Percentiles rank a stretch among this genome's conserved stretches.
phyloP scores from a whole-genome alignment of 1,140 invertebrate species.

The Drosophila orosa region DNA sequence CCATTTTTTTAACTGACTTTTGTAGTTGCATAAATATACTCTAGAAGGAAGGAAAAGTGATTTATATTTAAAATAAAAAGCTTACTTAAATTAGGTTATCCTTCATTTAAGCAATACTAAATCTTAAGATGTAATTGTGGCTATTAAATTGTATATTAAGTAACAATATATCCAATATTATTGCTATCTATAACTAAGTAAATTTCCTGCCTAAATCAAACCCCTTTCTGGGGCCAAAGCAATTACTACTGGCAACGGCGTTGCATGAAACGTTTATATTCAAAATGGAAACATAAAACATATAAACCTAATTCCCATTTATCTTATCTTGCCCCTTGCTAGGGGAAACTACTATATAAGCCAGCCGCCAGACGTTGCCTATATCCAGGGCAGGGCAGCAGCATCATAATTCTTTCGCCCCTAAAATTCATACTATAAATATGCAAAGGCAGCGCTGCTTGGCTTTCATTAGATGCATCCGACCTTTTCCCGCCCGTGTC shows the following conservation, averaged over 20 bases:
- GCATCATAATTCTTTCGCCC: conserved; percentile 47
- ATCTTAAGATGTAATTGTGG: neutral
- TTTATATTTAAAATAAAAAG: neutral
- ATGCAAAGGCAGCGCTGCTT: conserved; percentile 47
- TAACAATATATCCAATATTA: neutral
- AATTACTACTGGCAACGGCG: neutral
- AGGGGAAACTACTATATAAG: conserved; percentile 32
- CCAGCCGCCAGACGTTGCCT: conserved; percentile 22
- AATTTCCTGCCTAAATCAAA: neutral
- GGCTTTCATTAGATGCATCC: conserved; percentile 53
- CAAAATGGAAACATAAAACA: conserved; percentile 23
- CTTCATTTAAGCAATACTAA: neutral
- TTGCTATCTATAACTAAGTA: too few species aligned
- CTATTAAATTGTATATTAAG: neutral
- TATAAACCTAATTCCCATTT: conserved; percentile 22
- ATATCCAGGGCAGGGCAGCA: conserved; percentile 14
- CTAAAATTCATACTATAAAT: conserved; percentile 56
- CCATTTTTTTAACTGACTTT: too few species aligned
- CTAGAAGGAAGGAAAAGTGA: accelerated
- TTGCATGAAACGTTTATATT: neutral
- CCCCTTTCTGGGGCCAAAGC: neutral
- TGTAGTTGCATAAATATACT: too few species aligned
- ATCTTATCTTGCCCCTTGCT: conserved; percentile 9
- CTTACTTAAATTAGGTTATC: neutral
- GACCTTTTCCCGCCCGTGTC: conserved; percentile 35